Conservation (phyloP, 2,113 vertebrate species). For the Otus sunia region DNA sequence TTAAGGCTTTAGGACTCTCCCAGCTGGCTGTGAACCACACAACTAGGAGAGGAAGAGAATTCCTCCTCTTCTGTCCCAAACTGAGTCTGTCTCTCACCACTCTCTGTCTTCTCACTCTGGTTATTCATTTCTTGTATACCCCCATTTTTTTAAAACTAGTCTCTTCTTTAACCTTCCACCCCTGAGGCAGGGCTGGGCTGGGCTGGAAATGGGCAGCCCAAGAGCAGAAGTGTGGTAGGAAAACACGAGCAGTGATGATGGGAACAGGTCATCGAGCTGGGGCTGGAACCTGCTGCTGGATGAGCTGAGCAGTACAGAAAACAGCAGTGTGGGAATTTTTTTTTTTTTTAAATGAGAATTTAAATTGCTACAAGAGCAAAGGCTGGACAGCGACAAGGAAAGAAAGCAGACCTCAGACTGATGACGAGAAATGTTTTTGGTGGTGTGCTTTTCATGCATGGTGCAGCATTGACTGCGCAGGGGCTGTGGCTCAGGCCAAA, state of each 20-base stretch:
- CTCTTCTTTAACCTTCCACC: not conserved
- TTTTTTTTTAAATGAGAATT: not conserved
- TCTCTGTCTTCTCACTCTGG: not conserved
- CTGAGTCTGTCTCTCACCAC: not conserved
- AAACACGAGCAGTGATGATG: not conserved
- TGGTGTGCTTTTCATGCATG: not conserved
- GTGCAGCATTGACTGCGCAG: rapidly evolving
- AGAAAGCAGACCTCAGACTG: not conserved
- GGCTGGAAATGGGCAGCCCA: not conserved
- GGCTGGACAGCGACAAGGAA: not conserved
- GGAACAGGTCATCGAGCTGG: not conserved
- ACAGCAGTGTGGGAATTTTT: not conserved
- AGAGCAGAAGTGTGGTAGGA: not conserved
- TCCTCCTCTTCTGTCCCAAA: not conserved
- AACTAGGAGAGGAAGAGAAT: not conserved
- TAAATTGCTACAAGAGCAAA: not conserved
- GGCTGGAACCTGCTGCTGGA: not conserved
- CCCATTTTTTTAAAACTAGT: not conserved
- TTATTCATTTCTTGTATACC: not conserved
- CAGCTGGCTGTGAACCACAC: not conserved
- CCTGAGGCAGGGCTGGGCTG: not conserved
- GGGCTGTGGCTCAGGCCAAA: not conserved
- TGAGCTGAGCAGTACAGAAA: not conserved
- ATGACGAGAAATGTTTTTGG: not conserved
- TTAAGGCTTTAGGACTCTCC: not conserved